These are phyloP conservation scores for Eretmocerus hayati DNA, from an alignment of 2,888 invertebrate species.

Conservation along the genomic window DNA sequence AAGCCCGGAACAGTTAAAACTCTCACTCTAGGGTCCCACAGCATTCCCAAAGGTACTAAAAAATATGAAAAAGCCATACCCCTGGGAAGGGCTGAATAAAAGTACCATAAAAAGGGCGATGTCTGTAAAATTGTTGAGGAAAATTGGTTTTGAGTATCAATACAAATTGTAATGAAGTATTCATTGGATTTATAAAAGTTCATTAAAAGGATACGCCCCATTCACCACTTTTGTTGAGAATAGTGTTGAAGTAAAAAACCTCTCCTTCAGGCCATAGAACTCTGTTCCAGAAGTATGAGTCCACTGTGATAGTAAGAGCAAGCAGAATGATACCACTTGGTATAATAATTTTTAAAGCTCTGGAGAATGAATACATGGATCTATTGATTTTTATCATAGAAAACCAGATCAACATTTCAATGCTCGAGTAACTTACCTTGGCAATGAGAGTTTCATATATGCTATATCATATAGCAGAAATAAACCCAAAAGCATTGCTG, in stretches of 20 bases:
- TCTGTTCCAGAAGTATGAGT: conserved; percentile 90
- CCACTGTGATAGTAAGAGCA: conserved; percentile 68
- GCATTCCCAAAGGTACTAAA: conserved; percentile 71
- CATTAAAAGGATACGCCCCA: conserved; percentile 92
- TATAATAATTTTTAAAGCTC: conserved; percentile 63
- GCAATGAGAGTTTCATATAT: conserved; percentile 60
- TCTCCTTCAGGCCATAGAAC: conserved; percentile 95
- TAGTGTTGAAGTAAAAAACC: conserved; percentile 92
- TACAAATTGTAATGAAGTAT: too few relatives aligned
- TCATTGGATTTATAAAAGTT: not conserved
- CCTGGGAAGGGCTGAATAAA: conserved; percentile 93
- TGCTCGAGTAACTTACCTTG: conserved; percentile 60
- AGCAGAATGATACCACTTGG: conserved; percentile 66
- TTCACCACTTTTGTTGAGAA: conserved; percentile 87
- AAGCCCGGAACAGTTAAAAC: conserved; percentile 65
- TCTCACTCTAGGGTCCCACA: conserved; percentile 65
- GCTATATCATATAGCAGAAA: conserved; percentile 75
- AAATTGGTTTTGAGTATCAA: conserved; percentile 4
- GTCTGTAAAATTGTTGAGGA: conserved; percentile 52
- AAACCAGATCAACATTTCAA: not conserved
- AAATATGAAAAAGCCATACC: conserved; percentile 76
- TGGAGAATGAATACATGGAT: too few relatives aligned
- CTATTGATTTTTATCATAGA: not conserved
- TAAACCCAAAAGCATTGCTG: conserved; percentile 78
- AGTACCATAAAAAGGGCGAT: conserved; percentile 95